Evolutionary conservation across 1,140 invertebrate genomes (phyloP), one percentile per base, ranked within the genome.

Genomic region (Bursaphelenchus mucronatus): DNA sequence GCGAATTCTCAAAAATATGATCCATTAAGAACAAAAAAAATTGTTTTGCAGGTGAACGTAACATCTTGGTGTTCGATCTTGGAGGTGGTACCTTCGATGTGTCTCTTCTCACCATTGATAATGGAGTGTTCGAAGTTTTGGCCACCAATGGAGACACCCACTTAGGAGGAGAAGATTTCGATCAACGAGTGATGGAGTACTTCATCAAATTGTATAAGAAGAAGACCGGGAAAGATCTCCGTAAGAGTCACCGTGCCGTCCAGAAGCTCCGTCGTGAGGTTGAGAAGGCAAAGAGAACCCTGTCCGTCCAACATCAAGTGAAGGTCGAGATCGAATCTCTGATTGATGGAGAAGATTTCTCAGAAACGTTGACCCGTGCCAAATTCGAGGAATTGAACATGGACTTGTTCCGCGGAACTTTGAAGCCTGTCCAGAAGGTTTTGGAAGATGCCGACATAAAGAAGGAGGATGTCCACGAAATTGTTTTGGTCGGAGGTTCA

Each of bases 61-160:
- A 98, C 78, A 92, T 99, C 45, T 85, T 99, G 43, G 94, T 99
- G 0, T 99, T 97, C 82, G 96, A 99, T 87, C 87, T 99, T 82
- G 96, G 96, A 82, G 96, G 96, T 85, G 96, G 96, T 85, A 99
- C 96, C 72, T 99, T 99, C 80, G 96, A 99, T 85, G 96, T 99
- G 0, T 97, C 94, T 62, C 86, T 99, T 11, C 86, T 99, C 19
- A 99, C 95, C 64, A 99, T 99, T 78, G 96, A 99, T 80, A 96
- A 97, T 78, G 96, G 96, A 68, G 94, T 89, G 3, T 90, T 89
- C 82, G 88, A 89, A 81, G 86, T 87, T 6, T 90, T 97, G 15
- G 90, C 96, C 3, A 99, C 96, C 52, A 97, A 96, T 82, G 96
- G 96, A 78, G 94, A 80, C 61, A 80, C 78, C 46, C 78, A 80